A percentile compares a stretch with the other conserved stretches of the same genome.
phyloP scores from a whole-genome alignment of 2,888 invertebrate genomes.

The Amphipoea lucens region DNA sequence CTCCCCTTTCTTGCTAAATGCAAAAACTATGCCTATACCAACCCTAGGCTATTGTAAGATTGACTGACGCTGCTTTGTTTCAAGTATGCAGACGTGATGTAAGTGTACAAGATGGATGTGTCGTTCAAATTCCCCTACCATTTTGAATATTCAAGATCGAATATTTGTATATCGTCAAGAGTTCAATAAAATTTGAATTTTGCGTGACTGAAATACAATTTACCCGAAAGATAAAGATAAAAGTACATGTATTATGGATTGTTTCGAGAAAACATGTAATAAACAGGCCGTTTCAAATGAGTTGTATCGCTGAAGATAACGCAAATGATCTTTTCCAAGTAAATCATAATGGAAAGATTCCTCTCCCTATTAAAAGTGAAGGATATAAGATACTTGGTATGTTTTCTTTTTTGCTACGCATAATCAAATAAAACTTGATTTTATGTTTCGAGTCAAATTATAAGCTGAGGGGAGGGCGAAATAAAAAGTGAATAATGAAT shows the following conservation, averaged over 20 bases:
- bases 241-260: slow-evolving; percentile 39
- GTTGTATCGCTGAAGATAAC: slow-evolving; percentile 66
- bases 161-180: slow-evolving; percentile 47
- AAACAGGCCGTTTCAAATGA: slow-evolving; percentile 44
- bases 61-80: slow-evolving; percentile 85
- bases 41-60: slow-evolving; percentile 85
- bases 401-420: slow-evolving; percentile 83
- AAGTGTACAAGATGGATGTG: slow-evolving; percentile 65
- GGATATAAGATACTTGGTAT: slow-evolving; percentile 83
- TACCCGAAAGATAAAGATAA: slow-evolving; percentile 31
- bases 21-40: slow-evolving; percentile 83
- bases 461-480: slow-evolving; percentile 88
- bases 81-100: slow-evolving; percentile 76
- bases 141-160: slow-evolving; percentile 64
- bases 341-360: slow-evolving; percentile 79
- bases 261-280: slow-evolving; percentile 43
- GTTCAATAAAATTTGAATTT: slow-evolving; percentile 54
- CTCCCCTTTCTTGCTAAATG: slow-evolving; percentile 86
- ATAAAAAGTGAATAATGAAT: slow-evolving; percentile 91
- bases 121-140: slow-evolving; percentile 61
- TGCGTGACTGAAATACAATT: slow-evolving; percentile 54
- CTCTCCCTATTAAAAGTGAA: slow-evolving; percentile 84
- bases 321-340: slow-evolving; percentile 75
- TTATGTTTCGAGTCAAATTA: slow-evolving; percentile 90
- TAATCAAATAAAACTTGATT: slow-evolving; percentile 90